Evolutionary conservation across 2,113 vertebrate species (phyloP).

Genomic region (Pogonocichla stellata): DNA sequence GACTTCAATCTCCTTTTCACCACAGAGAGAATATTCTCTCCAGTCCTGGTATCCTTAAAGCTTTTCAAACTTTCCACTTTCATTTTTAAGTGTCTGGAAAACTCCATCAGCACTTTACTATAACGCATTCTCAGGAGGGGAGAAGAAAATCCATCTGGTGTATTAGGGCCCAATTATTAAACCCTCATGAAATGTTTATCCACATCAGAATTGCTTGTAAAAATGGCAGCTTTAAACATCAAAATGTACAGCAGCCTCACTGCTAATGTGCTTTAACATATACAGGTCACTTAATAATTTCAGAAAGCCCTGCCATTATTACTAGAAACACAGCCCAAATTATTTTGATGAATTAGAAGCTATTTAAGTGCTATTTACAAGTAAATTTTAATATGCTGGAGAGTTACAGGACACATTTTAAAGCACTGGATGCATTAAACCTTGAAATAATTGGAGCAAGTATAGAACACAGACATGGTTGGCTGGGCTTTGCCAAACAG

Average conservation of each 20-base stretch:
- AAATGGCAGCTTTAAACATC: constrained; percentile 20
- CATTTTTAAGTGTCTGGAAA: neutral
- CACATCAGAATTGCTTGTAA: constrained; percentile 10
- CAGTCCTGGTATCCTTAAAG: neutral
- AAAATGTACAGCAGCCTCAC: neutral
- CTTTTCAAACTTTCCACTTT: neutral
- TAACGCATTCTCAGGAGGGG: neutral
- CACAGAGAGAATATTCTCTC: neutral
- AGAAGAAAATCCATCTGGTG: constrained; percentile 13
- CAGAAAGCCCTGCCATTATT: neutral
- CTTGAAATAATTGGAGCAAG: neutral
- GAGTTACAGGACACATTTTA: neutral
- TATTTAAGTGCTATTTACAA: neutral
- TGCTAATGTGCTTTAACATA: neutral
- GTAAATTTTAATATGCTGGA: neutral
- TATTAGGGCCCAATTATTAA: neutral
- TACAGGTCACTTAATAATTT: neutral
- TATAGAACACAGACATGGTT: rapidly evolving
- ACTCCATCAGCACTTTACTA: neutral
- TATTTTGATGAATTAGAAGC: constrained; percentile 25
- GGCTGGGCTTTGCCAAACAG: neutral
- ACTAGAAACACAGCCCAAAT: neutral
- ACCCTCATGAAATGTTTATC: neutral
- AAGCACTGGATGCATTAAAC: neutral
- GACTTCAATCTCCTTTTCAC: neutral